Evolutionary conservation across 2,797 vertebrate genomes (phyloP).

Genomic region (Falco biarmicus): DNA sequence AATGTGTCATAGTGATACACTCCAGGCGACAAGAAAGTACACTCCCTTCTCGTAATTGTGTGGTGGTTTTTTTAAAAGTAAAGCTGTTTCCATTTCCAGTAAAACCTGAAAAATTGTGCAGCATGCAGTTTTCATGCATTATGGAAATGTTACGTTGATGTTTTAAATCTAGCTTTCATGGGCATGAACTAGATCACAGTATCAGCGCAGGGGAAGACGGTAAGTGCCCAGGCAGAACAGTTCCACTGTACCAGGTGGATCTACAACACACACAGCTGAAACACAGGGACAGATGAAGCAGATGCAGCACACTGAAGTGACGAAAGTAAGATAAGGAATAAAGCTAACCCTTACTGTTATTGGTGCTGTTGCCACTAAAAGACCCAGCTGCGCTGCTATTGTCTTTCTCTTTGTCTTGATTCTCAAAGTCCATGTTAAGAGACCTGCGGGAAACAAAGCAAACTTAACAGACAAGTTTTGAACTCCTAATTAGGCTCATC

Average conservation of each 20-base stretch:
- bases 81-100: not conserved
- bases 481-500: not conserved
- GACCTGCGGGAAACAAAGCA: constrained; percentile 82
- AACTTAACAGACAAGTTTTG: not conserved
- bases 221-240: not conserved
- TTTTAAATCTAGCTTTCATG: not conserved
- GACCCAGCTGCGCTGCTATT: constrained; percentile 82
- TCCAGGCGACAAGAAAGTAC: not conserved
- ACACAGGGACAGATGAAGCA: not conserved
- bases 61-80: not conserved
- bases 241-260: not conserved
- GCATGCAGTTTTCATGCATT: not conserved
- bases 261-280: not conserved
- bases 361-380: constrained; percentile 92
- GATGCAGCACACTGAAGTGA: not conserved
- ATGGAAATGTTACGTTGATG: not conserved
- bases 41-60: not conserved
- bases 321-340: not conserved
- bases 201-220: not conserved
- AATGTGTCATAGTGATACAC: rapidly evolving
- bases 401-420: constrained; percentile 99
- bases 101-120: not conserved
- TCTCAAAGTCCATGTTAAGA: constrained; percentile 99
- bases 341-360: constrained; percentile 90
- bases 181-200: not conserved